Evolutionary conservation across 2,797 vertebrate species (phyloP), one percentile per base, ranked within the genome.

Genomic region (Typhlichthys eigenmanni): DNA sequence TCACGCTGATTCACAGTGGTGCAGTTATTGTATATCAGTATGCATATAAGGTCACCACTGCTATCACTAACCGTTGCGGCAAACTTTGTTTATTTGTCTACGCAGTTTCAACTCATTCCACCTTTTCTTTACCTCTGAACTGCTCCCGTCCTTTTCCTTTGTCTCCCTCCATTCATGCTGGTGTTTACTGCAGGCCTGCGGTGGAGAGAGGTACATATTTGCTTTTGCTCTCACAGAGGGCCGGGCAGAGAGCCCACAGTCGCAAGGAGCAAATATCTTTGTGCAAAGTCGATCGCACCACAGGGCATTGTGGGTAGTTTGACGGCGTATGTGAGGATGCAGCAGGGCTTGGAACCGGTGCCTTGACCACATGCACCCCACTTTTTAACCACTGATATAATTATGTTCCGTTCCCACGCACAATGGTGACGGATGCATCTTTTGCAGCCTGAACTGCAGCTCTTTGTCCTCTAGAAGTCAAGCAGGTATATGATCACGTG

Each of bases 221-320:
- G 81, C 83, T 85, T 55, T 55, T 73, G 78, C 82, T 85, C 79
- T 84, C 78, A 72, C 62, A 75, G 78, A 87, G 76, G 78, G 74
- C 74, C 82, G 71, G 77, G 84, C 85, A 83, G 74, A 79, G 80
- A 83, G 74, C 79, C 80, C 80, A 82, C 85, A 85, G 89, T 90
- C 82, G 73, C 82, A 83, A 80, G 66, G 80, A 82, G 84, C 78
- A 89, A 88, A 89, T 88, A 89, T 84, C 75, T 85, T 77, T 67
- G 81, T 84, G 82, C 71, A 79, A 80, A 83, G 73, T 70, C 73
- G 70, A 32, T 62, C 64, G 67, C 6, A 55, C 73, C 49, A 72
- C 59, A 45, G 78, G 81, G 64, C 75, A 71, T n/a, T 79, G 79
- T 62, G 60, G 69, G 60, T 58, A 72, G 78, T 85, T 87, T 85